Base-by-base conservation (phyloP, 2,888 invertebrate species). In the Mycalesis mineus region DNA sequence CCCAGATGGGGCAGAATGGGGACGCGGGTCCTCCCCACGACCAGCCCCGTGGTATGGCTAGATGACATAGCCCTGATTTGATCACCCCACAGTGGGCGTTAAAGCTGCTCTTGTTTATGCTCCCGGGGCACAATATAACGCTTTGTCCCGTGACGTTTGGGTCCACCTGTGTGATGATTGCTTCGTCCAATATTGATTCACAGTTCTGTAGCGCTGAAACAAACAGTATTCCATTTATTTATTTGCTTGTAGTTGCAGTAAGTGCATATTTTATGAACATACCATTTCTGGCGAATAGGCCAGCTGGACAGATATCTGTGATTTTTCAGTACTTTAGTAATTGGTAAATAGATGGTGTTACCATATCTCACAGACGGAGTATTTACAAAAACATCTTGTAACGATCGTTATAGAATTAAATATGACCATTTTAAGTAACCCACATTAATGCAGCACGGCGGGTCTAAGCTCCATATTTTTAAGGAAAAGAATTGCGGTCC, bases 41-140 rank as follows among this genome's bases (percentile, higher is more conserved):
- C 95, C 95, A 96, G 4, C 95, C 95, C n/a, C 93, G 91, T 0
- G 96, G 96, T 64, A 96, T 96, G 48, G 95, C 95, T 53, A 95
- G 82, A 71, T 95, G 95, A 58, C 92, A 92, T 41, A 96, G 82
- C 0, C 95, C 95, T 13, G 93, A 91, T 51, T 92, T 89, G 39
- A 96, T 90, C n/a, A 93, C 91, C 6, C 93, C 93, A 44, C 91
- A 84, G 55, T 87, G 75, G 0, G 92, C 92, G 61, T 92, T 92
- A 66, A 87, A 86, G 39, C 64, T 65, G 47, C 78, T 78, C 13
- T 68, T 70, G 17, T 78, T 82, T 31, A 75, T 55, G 62, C 68
- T 58, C 3, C 79, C 81, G 0, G 84, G 75, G 58, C 79, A 78
- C 1, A 89, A 62, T 11, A 89, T 81, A 42, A 70, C 65, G 67